Percentiles rank a stretch among this genome's conserved stretches.
Evolutionary conservation across 2,888 invertebrate genomes (phyloP).

Genomic region (Aphelenchoides bicaudatus): DNA sequence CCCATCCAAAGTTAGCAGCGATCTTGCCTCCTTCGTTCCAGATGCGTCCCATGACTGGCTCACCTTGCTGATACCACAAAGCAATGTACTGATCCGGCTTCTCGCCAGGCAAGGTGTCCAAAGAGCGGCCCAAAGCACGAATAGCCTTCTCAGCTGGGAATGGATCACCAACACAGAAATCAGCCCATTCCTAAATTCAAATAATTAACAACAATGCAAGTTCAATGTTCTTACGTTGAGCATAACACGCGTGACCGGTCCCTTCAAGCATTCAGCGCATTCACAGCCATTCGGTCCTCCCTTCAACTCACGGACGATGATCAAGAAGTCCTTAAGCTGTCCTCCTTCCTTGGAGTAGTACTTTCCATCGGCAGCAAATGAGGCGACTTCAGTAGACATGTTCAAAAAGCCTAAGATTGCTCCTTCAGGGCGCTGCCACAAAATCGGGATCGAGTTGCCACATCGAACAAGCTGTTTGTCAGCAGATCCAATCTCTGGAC

Average conservation of each 20-base stretch:
- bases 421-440: constrained; percentile 42
- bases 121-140: constrained; percentile 31
- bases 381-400: constrained; percentile 51
- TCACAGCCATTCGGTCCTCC: constrained; percentile 40
- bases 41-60: constrained; percentile 56
- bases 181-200: constrained; percentile 45
- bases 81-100: constrained; percentile 54
- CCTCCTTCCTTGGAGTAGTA: constrained; percentile 18
- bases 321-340: constrained; percentile 26
- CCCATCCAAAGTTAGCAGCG: constrained; percentile 52
- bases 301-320: constrained; percentile 43
- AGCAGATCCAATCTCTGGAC: constrained; percentile 41
- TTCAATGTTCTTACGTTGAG: constrained; percentile 40
- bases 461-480: constrained; percentile 47
- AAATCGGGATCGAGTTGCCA: constrained; percentile 54
- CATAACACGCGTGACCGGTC: constrained; percentile 36
- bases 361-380: constrained; percentile 43
- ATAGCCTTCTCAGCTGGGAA: constrained; percentile 39
- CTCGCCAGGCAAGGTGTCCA: constrained; percentile 49
- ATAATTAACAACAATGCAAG: not conserved
- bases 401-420: constrained; percentile 50
- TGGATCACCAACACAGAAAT: constrained; percentile 48
- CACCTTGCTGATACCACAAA: constrained; percentile 51
- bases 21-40: constrained; percentile 55
- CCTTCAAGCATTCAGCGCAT: constrained; percentile 25